Evolutionary conservation across 2,888 invertebrate species (phyloP).

Genomic region (Himalopsyche tibetana): DNA sequence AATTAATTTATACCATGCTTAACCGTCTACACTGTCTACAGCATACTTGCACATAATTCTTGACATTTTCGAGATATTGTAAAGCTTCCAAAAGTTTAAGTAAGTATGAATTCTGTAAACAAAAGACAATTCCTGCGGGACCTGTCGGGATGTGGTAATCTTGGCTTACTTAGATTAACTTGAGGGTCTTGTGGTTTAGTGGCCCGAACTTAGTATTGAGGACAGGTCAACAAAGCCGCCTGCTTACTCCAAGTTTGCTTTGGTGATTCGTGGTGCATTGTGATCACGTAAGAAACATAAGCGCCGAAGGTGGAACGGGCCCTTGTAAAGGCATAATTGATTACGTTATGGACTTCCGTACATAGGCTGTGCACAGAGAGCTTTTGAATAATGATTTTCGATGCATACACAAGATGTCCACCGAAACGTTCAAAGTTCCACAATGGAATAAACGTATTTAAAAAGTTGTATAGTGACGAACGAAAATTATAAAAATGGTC

Average conservation of each 20-base stretch:
- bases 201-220: constrained; percentile 42
- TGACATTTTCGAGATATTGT: background rate
- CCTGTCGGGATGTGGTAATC: constrained; percentile 47
- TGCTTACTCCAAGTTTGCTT: constrained; percentile 36
- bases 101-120: constrained; percentile 31
- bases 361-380: no score
- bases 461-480: no score
- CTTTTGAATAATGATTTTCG: no score
- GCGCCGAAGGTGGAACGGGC: no score
- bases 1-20: background rate
- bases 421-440: no score
- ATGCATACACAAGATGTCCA: no score
- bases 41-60: background rate
- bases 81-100: constrained; percentile 1
- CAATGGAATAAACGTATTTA: no score
- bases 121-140: constrained; percentile 12
- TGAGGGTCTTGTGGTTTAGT: constrained; percentile 45
- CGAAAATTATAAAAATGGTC: no score
- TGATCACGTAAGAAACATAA: background rate
- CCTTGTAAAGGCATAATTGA: no score
- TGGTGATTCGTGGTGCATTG: constrained; percentile 1
- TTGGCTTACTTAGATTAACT: constrained; percentile 53
- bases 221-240: constrained; percentile 45
- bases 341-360: no score
- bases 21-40: background rate